Base-by-base conservation (phyloP, 2,113 vertebrate genomes). In the Dasyornis broadbenti region DNA sequence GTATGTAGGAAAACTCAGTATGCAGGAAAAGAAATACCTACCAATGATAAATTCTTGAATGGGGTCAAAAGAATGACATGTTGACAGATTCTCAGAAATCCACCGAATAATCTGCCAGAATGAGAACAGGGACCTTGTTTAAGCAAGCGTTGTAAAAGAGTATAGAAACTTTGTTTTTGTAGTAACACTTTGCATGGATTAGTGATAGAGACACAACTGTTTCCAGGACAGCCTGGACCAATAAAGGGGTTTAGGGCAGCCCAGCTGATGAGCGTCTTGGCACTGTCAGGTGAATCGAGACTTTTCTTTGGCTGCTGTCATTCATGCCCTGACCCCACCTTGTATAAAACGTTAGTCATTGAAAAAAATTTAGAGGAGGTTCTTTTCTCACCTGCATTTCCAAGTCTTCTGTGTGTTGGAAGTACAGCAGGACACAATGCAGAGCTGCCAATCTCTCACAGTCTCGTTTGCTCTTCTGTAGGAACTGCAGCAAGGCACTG, bases 1-100 rank as follows among this genome's bases (percentile, higher is more conserved):
- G 17, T 8, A 65, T 5, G 9, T 27, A 90, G 49, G 39, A 52
- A 75, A 81, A 92, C 17, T 52, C 65, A 23, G 20, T 7, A 61
- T 5, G 19, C 27, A 92, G 40, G 45, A 57, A 71, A 80, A 95
- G 23, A 87, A 90, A 86, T 35, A 96, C 99, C 96, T 97, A 99
- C 99, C 99, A 52, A 99, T 97, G 93, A 99, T 98, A 96, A 99
- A 99, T 97, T 99, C 99, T 96, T 99, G 99, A 95, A 99, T 98
- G 64, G 98, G 98, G 97, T 99, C 98, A 96, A 99, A 99, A 83
- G 97, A 98, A 80, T 97, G 96, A 35, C 98, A 98, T 11, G 97
- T 87, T 90, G 98, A 98, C 71, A 97, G 47, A 60, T 98, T 98
- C 94, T 99, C 99, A 93, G 98, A 98, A 95, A 99, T 98, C 99